Conservation (phyloP, 2,797 vertebrate species). For the Pampus argenteus region DNA sequence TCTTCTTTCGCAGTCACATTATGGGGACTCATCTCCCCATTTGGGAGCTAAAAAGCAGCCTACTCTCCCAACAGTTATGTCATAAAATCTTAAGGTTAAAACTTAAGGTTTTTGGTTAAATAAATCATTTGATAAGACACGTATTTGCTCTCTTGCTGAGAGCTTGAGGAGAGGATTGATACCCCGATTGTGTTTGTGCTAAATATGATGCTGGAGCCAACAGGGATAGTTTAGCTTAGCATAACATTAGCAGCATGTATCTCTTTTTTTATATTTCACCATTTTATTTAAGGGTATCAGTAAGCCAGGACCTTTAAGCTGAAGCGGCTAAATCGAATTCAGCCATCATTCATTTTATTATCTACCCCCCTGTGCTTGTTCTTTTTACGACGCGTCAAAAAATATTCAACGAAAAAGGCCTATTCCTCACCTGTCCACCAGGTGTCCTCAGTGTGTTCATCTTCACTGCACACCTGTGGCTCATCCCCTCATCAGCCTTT, state of each 20-base stretch:
- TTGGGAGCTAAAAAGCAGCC: not conserved
- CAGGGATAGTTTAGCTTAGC: not conserved
- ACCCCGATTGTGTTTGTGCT: not conserved
- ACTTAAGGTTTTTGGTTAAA: not conserved
- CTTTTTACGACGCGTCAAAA: not conserved
- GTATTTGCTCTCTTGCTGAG: not conserved
- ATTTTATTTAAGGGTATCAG: not conserved
- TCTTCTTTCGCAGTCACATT: not conserved
- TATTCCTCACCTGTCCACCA: conserved; percentile 5
- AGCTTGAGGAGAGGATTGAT: not conserved
- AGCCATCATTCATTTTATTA: not conserved
- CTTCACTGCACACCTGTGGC: conserved; percentile 1
- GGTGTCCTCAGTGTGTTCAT: not conserved
- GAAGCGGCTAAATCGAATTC: not conserved
- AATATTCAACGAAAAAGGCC: not conserved
- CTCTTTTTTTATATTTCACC: not conserved
- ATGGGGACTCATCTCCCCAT: not conserved
- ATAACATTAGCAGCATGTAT: not conserved
- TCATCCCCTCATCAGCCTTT: not conserved
- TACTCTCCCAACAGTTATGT: not conserved
- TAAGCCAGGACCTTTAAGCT: not conserved
- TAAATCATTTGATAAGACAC: not conserved
- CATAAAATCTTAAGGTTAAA: not conserved
- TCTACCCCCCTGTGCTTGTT: not conserved
- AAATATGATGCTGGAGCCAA: not conserved